phyloP scores from a whole-genome alignment of 2,888 invertebrate genomes.

The Eristalis pertinax region DNA sequence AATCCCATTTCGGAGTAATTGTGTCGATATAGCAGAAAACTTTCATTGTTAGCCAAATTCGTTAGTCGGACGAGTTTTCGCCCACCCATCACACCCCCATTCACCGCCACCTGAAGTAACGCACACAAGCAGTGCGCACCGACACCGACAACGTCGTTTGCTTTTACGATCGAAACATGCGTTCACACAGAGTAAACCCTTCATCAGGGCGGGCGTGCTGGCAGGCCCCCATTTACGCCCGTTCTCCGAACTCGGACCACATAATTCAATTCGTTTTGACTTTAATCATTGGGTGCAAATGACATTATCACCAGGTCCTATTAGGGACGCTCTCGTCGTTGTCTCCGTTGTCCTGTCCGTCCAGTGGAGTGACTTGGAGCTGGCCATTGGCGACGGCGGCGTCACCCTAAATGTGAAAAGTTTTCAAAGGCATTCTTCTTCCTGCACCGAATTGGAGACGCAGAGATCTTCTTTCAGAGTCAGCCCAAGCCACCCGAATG shows the following conservation, averaged over 20 bases:
- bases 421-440: slow-evolving; percentile 24
- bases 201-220: neutral
- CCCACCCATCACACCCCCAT: neutral
- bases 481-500: neutral
- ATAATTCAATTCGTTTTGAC: slow-evolving; percentile 52
- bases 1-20: slow-evolving; percentile 43
- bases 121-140: neutral
- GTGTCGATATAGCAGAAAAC: slow-evolving; percentile 50
- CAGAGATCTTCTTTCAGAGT: neutral
- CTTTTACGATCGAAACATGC: slow-evolving; percentile 41
- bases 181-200: slow-evolving; percentile 5
- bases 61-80: slow-evolving; percentile 30
- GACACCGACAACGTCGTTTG: slow-evolving; percentile 7
- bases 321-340: slow-evolving; percentile 3
- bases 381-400: neutral
- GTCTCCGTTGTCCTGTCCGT: neutral
- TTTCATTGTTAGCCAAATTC: slow-evolving; percentile 45
- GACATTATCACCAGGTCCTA: slow-evolving; percentile 27
- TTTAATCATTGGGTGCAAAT: slow-evolving; percentile 51
- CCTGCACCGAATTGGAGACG: neutral
- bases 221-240: neutral
- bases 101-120: neutral
- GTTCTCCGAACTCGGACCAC: neutral
- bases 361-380: neutral
- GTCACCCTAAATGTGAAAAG: neutral